phyloP scores from a whole-genome alignment of 2,888 invertebrate genomes.

The Malachius bipustulatus region DNA sequence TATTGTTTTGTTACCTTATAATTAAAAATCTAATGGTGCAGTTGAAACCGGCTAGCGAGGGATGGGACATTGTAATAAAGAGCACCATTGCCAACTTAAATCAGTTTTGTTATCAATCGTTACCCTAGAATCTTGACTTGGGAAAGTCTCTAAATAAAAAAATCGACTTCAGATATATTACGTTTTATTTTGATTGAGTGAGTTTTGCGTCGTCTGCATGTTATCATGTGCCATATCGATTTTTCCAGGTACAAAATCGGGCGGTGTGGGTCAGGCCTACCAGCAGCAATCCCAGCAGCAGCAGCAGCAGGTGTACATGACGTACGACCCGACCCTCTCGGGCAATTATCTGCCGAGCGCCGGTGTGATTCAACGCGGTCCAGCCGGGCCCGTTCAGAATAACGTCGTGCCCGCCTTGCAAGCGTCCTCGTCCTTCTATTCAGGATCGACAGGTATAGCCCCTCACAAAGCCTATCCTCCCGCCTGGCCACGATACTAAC shows the following conservation, averaged over 20 bases:
- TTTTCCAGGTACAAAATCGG: slow-evolving; percentile 40
- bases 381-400: slow-evolving; percentile 38
- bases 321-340: slow-evolving; percentile 47
- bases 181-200: too few species aligned
- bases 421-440: slow-evolving; percentile 42
- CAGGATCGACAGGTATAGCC: slow-evolving; percentile 39
- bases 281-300: slow-evolving; percentile 42
- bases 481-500: slow-evolving; percentile 22
- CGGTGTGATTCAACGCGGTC: slow-evolving; percentile 49
- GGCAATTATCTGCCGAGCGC: slow-evolving; percentile 50
- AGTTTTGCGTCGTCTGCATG: too few species aligned
- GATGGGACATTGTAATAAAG: too few species aligned
- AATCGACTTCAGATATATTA: too few species aligned
- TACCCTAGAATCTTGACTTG: too few species aligned
- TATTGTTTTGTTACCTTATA: too few species aligned
- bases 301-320: slow-evolving; percentile 43
- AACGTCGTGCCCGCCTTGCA: slow-evolving; percentile 39
- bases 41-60: too few species aligned
- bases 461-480: slow-evolving; percentile 28
- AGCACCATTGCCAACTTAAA: too few species aligned
- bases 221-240: too few species aligned
- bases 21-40: too few species aligned
- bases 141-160: too few species aligned
- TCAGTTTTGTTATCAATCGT: too few species aligned
- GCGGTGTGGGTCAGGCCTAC: slow-evolving; percentile 44